phyloP scores from a whole-genome alignment of 2,888 invertebrate genomes.

The Iphiclides podalirius region DNA sequence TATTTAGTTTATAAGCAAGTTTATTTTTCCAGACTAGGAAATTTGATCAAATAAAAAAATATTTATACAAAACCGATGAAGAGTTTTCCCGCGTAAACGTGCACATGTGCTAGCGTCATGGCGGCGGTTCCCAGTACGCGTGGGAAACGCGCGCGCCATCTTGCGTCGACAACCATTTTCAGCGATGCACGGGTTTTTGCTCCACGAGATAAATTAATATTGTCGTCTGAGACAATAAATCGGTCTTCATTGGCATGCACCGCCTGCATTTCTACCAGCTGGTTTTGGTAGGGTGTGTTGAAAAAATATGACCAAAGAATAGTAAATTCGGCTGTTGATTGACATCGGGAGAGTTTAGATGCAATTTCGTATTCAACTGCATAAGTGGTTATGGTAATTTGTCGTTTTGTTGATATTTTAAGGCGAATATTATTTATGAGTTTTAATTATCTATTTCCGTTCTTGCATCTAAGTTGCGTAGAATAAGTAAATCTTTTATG shows the following conservation, averaged over 20 bases:
- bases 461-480: no score
- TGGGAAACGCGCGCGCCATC: slow-evolving; percentile 62
- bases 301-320: slow-evolving; percentile 1
- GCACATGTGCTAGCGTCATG: slow-evolving; percentile 58
- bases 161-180: slow-evolving; percentile 52
- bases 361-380: no score
- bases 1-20: not conserved
- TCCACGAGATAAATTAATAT: slow-evolving; percentile 43
- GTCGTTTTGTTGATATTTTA: no score
- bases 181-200: slow-evolving; percentile 44
- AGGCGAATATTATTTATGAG: no score
- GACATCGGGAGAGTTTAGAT: slow-evolving; percentile 1
- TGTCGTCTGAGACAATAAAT: slow-evolving; percentile 25
- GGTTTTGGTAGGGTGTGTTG: slow-evolving; percentile 4
- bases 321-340: not conserved
- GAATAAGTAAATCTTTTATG: no score
- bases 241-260: slow-evolving; percentile 17
- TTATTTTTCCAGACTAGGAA: slow-evolving; percentile 17
- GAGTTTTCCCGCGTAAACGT: slow-evolving; percentile 60
- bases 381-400: no score
- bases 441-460: no score
- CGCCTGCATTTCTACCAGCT: slow-evolving; percentile 5
- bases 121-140: slow-evolving; percentile 60
- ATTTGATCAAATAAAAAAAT: slow-evolving; percentile 35
- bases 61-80: slow-evolving; percentile 35